Evolutionary conservation across 37 sponge, comb jelly and placozoan genomes (phyloP), one percentile per base, ranked within the genome.

Genomic region (Axinella damicornis): DNA sequence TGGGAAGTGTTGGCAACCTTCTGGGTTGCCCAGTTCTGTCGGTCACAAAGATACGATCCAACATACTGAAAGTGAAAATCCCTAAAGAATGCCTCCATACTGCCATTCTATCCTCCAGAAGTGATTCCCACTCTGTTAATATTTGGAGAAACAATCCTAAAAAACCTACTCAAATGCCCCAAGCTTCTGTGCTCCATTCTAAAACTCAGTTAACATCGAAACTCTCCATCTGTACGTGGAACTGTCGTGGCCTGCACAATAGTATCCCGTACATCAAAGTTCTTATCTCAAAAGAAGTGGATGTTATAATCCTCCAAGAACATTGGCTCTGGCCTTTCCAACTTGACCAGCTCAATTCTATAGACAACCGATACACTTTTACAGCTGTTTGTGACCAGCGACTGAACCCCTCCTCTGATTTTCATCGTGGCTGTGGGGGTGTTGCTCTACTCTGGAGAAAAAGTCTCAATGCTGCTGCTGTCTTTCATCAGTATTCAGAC

Each of bases 301-400:
- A 67, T 34, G 28, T 67, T 28, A 24, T 67, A 4, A 34, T 67
- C 33, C 34, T 67, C 11, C 68, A 67, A 67, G 68, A 67, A 67
- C 68, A 67, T 30, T 67, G 68, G 33, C 68, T 67, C 33, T 67
- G 68, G 68, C 68, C 68, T 5, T 67, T 32, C 9, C 33, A 67
- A 67, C 28, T 67, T 19, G 46, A 31, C 33, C 33, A 31, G 33
- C 2, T 67, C 11, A 1, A 31, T 2, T 30, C 32, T 5, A 31
- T 30, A 1, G 9, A 24, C 9, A 14, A 19, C 5, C 5, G 33
- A 5, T 24, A 24, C 28, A 67, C 27, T 5, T 25, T 61, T 34
- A 67, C 68, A 33, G 68, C 68, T 32, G 68, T 67, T 18, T 67
- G 19, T 31, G 68, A 67, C 9, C 2, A 34, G 14, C 2, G 68